These are phyloP conservation scores for Melanostoma scalare DNA, from an alignment of 2,888 invertebrate genomes.

Conservation along the genomic window DNA sequence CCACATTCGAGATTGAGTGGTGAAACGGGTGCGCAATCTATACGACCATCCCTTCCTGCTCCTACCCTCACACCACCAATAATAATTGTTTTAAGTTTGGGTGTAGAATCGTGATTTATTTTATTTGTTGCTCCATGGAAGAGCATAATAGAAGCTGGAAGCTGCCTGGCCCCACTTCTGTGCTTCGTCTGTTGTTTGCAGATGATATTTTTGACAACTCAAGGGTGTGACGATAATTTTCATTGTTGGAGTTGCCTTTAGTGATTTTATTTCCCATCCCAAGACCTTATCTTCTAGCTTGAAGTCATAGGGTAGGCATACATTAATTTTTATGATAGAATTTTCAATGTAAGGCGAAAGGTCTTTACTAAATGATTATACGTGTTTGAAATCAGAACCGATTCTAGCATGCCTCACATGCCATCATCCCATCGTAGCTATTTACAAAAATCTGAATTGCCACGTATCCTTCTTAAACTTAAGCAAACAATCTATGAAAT, in stretches of 20 bases:
- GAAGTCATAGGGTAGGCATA: conserved; percentile 1
- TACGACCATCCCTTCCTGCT: neutral
- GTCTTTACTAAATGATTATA: conserved; percentile 1
- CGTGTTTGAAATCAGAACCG: conserved; percentile 25
- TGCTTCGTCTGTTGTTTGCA: conserved; percentile 30
- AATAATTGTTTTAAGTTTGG: neutral
- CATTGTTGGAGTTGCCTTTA: conserved; percentile 46
- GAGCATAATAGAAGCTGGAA: neutral
- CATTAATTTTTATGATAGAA: conserved; percentile 10
- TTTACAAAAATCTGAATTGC: neutral
- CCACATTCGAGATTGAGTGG: conserved; percentile 37
- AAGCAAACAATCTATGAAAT: conserved; percentile 14
- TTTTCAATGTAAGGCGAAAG: conserved; percentile 6
- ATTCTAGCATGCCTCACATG: neutral
- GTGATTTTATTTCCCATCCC: conserved; percentile 37
- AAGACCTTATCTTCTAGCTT: conserved; percentile 16
- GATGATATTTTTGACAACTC: conserved; percentile 42
- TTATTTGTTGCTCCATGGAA: conserved; percentile 67
- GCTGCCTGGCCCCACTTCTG: neutral
- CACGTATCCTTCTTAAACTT: neutral
- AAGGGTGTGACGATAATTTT: conserved; percentile 60
- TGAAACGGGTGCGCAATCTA: conserved; percentile 44
- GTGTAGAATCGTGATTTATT: conserved; percentile 55
- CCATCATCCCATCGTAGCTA: neutral
- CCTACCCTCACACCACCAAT: neutral